phyloP scores from a whole-genome alignment of 2,888 invertebrate genomes.

The Thelaira solivaga region DNA sequence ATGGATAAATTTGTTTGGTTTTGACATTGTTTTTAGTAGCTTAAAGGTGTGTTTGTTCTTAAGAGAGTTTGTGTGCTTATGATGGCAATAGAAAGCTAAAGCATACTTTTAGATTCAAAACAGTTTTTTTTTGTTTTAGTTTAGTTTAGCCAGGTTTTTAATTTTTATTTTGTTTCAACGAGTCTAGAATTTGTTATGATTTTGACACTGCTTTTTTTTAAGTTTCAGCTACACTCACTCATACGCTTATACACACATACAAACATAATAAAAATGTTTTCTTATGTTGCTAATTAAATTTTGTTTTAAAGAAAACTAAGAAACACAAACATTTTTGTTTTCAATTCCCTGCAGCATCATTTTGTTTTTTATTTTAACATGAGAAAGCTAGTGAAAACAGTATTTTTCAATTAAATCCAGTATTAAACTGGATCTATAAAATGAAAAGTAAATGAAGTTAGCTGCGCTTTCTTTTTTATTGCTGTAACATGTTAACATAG shows the following conservation, averaged over 20 bases:
- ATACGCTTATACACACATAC: too few relatives aligned
- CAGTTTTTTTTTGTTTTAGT: background rate
- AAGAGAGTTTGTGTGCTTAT: constrained; percentile 5
- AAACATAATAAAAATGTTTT: background rate
- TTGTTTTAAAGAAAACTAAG: constrained; percentile 18
- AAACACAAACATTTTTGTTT: background rate
- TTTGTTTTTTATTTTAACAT: too few relatives aligned
- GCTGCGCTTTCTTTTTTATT: too few relatives aligned
- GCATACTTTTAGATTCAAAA: constrained; percentile 44
- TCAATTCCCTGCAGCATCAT: background rate
- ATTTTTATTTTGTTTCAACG: constrained; percentile 1
- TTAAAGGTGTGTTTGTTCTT: constrained; percentile 36
- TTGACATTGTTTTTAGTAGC: constrained; percentile 56
- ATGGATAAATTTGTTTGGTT: constrained; percentile 57
- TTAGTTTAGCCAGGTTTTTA: too few relatives aligned
- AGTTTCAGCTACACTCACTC: too few relatives aligned
- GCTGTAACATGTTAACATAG: too few relatives aligned
- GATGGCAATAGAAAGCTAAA: constrained; percentile 5
- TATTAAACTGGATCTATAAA: too few relatives aligned
- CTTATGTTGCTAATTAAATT: constrained; percentile 51
- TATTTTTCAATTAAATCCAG: too few relatives aligned
- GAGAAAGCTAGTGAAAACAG: too few relatives aligned
- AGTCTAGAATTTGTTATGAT: background rate
- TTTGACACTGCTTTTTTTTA: constrained; percentile 10
- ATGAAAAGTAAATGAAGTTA: too few relatives aligned